Base-by-base conservation (phyloP, 1,140 invertebrate genomes). In the Euwallacea fornicatus region DNA sequence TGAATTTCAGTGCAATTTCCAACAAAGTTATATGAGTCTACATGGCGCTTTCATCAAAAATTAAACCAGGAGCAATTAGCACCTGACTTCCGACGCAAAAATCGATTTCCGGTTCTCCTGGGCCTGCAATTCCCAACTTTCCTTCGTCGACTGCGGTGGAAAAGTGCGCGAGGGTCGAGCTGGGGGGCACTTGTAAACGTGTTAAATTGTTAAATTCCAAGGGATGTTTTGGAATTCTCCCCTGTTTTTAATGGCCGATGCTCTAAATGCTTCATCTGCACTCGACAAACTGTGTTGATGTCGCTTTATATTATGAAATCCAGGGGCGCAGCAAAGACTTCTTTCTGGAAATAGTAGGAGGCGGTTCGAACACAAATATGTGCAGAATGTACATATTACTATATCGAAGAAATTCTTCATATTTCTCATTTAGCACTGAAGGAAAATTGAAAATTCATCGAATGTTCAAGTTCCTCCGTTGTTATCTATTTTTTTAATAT, bases 141-240 rank as follows among this genome's bases (percentile, higher is more conserved):
- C 66, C 66, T 54, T 68, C 66, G 56, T 44, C 63, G 50, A 54
- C 55, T 47, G 7, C 50, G 55, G 43, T 41, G 43, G 42, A 58
- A 58, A 59, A 60, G 66, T 67, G 55, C 42, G 58, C 54, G 53
- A 16, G 66, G 66, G 66, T 43, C 42, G 67, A 41, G 13, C 65
- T 8, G 55, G 53, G 58, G 66, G 68, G 60, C 68, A 64, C 68
- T 70, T 70, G 68, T 69, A 70, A 70, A 70, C 68, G 68, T 70
- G 68, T 70, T 70, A 70, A 70, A 70, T 70, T 70, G 68, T 70
- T 70, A 70, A 70, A 70, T 70, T 70, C 68, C 68, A 70, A 70
- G 68, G 68, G 68, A 70, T 70, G 68, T 70, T 70, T 69, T 69
- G 67, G 67, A 69, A 67, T 65, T 62, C 46, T 59, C 56, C 59